phyloP scores from a whole-genome alignment of 2,888 invertebrate genomes.

The Polia nebulosa region DNA sequence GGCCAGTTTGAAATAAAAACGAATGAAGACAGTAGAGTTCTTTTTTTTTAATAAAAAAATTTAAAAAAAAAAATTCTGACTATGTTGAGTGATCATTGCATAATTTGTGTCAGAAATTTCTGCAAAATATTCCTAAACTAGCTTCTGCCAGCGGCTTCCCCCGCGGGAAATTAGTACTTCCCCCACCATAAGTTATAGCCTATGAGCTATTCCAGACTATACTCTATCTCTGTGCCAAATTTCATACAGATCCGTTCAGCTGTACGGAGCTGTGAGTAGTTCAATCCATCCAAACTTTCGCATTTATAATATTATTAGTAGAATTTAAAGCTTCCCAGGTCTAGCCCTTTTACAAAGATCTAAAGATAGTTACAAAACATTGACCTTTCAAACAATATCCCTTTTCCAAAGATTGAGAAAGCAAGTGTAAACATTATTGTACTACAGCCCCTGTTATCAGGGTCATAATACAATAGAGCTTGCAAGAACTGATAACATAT shows the following conservation, averaged over 20 bases:
- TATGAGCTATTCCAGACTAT: too few species aligned
- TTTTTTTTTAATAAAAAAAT: too few species aligned
- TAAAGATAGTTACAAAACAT: not conserved
- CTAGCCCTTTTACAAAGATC: not conserved
- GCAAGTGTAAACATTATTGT: constrained; percentile 23
- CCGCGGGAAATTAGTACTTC: too few species aligned
- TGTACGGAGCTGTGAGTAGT: too few species aligned
- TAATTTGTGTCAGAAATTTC: not conserved
- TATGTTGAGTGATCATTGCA: not conserved
- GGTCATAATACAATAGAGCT: constrained; percentile 23
- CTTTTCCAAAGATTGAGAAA: constrained; percentile 5
- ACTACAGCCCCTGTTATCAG: constrained; percentile 21
- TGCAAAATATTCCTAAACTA: not conserved
- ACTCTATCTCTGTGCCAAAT: too few species aligned
- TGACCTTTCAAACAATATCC: constrained; percentile 8
- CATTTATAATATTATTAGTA: too few species aligned
- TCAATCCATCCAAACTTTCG: too few species aligned
- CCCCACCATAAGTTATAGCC: too few species aligned
- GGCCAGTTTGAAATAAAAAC: not conserved
- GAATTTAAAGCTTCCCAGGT: too few species aligned
- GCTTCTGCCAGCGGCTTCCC: too few species aligned
- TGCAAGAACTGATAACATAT: constrained; percentile 38
- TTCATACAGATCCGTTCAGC: too few species aligned
- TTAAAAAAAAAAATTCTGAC: too few species aligned
- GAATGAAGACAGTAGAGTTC: not conserved